Percentiles rank a stretch among this genome's conserved stretches.
Evolutionary conservation across 2,113 vertebrate species (phyloP).

Genomic region (Cyprinodon tularosa): DNA sequence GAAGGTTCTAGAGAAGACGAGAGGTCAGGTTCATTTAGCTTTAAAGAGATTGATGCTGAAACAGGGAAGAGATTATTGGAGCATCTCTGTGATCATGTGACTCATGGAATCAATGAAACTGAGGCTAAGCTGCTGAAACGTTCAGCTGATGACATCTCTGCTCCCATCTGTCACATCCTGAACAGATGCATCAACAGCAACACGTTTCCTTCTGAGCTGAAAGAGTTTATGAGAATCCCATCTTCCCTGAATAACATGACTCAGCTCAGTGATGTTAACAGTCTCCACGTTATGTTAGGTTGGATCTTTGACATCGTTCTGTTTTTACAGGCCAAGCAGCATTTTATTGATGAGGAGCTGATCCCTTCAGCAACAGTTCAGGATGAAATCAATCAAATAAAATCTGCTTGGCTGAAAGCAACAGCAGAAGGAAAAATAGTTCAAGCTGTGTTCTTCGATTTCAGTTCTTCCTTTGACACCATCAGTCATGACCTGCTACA

Average conservation of each 20-base stretch:
- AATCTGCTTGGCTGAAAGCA: not conserved
- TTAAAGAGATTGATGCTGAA: too few relatives aligned
- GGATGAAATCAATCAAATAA: accelerated
- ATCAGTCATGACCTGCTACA: not conserved
- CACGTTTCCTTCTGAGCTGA: not conserved
- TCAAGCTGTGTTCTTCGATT: not conserved
- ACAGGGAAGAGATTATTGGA: too few relatives aligned
- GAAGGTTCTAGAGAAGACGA: too few relatives aligned
- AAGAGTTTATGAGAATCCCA: not conserved
- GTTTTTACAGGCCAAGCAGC: accelerated
- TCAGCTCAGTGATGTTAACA: too few relatives aligned
- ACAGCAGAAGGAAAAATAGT: not conserved
- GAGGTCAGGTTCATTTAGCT: too few relatives aligned
- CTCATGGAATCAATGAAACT: not conserved
- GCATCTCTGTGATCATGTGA: too few relatives aligned
- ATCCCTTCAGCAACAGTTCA: not conserved
- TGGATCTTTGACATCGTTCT: not conserved
- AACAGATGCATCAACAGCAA: not conserved
- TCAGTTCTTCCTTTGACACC: not conserved
- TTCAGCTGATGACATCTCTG: accelerated
- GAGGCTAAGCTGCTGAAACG: accelerated
- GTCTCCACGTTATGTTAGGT: not conserved
- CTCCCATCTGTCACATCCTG: not conserved
- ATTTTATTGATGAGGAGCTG: accelerated
- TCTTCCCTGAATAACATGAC: too few relatives aligned